Conservation (phyloP, 2,888 invertebrate genomes). For the Gymnosoma rotundatum region DNA sequence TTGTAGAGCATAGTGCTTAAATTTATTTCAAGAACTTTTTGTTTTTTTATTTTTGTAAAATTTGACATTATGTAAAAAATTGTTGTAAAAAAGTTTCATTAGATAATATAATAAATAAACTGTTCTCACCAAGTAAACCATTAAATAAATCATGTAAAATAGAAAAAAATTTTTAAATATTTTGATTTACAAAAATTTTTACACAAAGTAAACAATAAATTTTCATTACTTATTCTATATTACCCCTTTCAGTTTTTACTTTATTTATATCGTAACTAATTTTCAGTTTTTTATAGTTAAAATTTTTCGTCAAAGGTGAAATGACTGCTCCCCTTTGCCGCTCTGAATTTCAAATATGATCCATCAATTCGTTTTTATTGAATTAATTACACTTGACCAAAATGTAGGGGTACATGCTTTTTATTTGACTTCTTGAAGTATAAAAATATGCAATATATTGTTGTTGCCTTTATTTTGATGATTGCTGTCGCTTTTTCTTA, state of each 20-base stretch:
- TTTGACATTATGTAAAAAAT: too few species aligned
- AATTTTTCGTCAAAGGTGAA: neutral
- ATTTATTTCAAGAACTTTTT: too few species aligned
- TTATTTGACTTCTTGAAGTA: neutral
- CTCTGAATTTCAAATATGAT: conserved; percentile 28
- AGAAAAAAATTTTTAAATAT: neutral
- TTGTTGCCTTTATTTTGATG: conserved; percentile 16
- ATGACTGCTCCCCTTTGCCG: conserved; percentile 7
- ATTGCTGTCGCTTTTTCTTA: conserved; percentile 49
- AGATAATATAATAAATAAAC: too few species aligned
- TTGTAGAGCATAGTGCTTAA: too few species aligned
- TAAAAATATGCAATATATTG: conserved; percentile 26
- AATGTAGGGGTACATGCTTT: conserved; percentile 9
- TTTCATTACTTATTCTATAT: too few species aligned
- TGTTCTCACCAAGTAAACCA: neutral
- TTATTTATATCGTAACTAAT: too few species aligned
- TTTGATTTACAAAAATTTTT: too few species aligned
- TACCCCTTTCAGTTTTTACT: too few species aligned
- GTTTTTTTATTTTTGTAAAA: too few species aligned
- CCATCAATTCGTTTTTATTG: conserved; percentile 54
- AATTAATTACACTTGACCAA: conserved; percentile 63
- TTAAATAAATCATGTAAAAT: neutral
- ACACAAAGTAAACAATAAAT: too few species aligned
- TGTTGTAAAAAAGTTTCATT: too few species aligned
- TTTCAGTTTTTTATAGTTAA: neutral